These are phyloP conservation scores for Propithecus deckenii DNA, from an alignment of 2,797 vertebrate species.

Conservation along the genomic window DNA sequence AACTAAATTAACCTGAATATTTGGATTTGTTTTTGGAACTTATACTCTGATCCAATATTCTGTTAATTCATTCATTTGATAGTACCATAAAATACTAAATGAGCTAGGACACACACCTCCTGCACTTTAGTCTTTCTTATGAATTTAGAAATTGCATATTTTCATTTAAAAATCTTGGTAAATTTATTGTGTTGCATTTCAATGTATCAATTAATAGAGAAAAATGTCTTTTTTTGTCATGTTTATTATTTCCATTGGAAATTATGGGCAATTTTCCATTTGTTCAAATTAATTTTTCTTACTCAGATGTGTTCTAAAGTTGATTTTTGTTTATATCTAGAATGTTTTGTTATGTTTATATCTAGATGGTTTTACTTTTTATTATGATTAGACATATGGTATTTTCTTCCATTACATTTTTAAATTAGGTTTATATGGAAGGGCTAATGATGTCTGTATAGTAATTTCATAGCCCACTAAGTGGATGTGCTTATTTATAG, in stretches of 20 bases:
- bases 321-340: neutral
- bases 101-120: accelerated
- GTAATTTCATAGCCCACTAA: neutral
- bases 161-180: neutral
- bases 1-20: neutral
- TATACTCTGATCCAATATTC: neutral
- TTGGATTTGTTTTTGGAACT: neutral
- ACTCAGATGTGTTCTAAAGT: neutral
- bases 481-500: neutral
- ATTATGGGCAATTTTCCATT: neutral
- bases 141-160: neutral
- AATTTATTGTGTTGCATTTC: neutral
- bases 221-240: neutral
- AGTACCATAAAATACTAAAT: neutral
- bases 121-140: neutral
- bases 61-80: neutral
- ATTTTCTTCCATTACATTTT: neutral
- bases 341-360: neutral
- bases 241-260: neutral
- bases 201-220: neutral
- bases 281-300: neutral
- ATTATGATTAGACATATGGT: neutral
- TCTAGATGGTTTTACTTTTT: neutral
- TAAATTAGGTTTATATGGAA: neutral
- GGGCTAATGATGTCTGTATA: neutral